Conservation (phyloP, 2,797 vertebrate genomes). For the Buceros bicornis region DNA sequence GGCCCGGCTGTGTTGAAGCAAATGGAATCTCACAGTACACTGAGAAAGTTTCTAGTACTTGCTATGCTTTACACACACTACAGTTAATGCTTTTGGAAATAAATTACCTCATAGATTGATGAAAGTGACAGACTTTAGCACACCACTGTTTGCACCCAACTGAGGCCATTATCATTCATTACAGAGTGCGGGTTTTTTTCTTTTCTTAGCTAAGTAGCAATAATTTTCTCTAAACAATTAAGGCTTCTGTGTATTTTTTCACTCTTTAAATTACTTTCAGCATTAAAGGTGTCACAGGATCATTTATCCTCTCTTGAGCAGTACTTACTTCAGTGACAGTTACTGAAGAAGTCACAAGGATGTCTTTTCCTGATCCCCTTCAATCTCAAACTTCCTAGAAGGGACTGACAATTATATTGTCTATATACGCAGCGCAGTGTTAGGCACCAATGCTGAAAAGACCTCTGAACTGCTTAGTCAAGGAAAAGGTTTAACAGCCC, state of each 20-base stretch:
- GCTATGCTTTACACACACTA: constrained; percentile 27
- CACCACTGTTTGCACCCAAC: constrained; percentile 35
- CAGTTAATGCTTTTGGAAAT: constrained; percentile 34
- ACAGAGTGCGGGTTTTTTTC: neutral
- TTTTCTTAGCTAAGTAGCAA: constrained; percentile 46
- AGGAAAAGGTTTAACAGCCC: neutral
- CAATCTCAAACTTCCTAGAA: neutral
- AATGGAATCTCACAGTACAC: neutral
- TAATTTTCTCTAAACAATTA: constrained; percentile 59
- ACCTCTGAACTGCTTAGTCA: neutral
- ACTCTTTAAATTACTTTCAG: constrained; percentile 44
- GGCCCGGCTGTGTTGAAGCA: neutral
- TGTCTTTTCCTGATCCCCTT: neutral
- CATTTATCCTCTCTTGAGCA: constrained; percentile 34
- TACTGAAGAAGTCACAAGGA: neutral
- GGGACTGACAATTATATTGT: neutral
- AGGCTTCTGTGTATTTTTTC: neutral
- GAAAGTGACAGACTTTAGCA: constrained; percentile 31
- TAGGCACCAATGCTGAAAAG: neutral
- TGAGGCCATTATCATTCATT: constrained; percentile 54
- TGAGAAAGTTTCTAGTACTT: constrained; percentile 10
- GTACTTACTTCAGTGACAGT: constrained; percentile 17
- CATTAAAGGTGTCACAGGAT: constrained; percentile 17
- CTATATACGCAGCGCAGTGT: accelerated
- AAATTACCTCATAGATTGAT: constrained; percentile 51